These are phyloP conservation scores for Mystacides longicornis DNA, from an alignment of 2,888 invertebrate genomes.

Conservation along the genomic window DNA sequence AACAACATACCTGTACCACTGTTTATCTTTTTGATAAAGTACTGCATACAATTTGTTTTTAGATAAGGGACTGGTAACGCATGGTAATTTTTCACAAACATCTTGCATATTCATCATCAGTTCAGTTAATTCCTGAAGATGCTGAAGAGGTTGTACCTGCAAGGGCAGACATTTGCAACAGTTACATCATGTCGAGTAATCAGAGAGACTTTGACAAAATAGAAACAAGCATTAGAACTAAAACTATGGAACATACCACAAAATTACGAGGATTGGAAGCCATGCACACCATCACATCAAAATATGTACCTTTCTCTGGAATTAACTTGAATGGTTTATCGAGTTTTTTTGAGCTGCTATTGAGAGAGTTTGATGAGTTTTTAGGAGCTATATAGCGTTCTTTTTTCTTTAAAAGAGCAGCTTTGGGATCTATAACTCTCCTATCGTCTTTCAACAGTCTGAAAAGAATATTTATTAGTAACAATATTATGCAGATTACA, in stretches of 20 bases:
- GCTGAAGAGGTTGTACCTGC: conserved; percentile 48
- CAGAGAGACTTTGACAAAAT: too few relatives aligned
- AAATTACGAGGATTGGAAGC: conserved; percentile 73
- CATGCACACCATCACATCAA: conserved; percentile 66
- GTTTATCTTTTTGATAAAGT: conserved; percentile 53
- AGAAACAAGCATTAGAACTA: too few relatives aligned
- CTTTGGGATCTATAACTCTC: conserved; percentile 33
- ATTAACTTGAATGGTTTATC: conserved; percentile 24
- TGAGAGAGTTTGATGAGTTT: background rate
- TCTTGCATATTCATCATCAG: conserved; percentile 62
- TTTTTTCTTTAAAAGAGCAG: conserved; percentile 41
- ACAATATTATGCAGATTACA: background rate
- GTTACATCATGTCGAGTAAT: too few relatives aligned
- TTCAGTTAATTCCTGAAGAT: conserved; percentile 39
- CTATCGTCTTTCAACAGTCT: background rate
- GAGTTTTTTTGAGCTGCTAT: background rate
- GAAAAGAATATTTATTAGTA: too few relatives aligned
- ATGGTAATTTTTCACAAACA: conserved; percentile 46
- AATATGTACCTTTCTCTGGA: conserved; percentile 48
- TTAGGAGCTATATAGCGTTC: conserved; percentile 37
- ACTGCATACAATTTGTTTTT: conserved; percentile 64
- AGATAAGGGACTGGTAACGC: conserved; percentile 35
- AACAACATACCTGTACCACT: conserved; percentile 63
- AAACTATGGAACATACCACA: conserved; percentile 52
- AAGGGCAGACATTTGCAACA: too few relatives aligned